Percentiles rank a stretch among this genome's conserved stretches.
These are phyloP conservation scores for Pipistrellus nathusii DNA, from an alignment of 2,797 vertebrate species.

Conservation along the genomic window DNA sequence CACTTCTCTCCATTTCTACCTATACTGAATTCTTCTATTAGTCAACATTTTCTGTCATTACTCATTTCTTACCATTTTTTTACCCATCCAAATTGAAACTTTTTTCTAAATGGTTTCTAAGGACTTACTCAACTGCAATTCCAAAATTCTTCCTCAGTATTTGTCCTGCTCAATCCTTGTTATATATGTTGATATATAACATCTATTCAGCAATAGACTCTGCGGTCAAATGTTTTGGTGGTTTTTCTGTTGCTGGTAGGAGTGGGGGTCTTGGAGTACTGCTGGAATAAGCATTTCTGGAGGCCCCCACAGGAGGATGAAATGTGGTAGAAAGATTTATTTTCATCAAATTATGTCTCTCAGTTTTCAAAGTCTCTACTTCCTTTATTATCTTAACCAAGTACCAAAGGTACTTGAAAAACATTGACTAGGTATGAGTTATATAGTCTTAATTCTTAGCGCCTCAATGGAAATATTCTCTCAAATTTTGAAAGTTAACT, in stretches of 20 bases:
- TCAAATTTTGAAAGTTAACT: conserved; percentile 12
- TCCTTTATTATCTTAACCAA: not conserved
- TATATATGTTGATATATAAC: too few relatives aligned
- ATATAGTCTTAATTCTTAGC: not conserved
- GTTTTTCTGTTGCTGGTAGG: too few relatives aligned
- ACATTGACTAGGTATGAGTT: not conserved
- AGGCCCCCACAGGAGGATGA: too few relatives aligned
- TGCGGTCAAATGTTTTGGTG: too few relatives aligned
- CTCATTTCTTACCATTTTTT: not conserved
- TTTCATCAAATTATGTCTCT: too few relatives aligned
- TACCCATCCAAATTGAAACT: not conserved
- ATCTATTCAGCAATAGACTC: too few relatives aligned
- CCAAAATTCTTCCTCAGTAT: not conserved
- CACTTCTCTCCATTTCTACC: not conserved
- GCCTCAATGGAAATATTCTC: conserved; percentile 6
- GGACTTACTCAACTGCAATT: not conserved
- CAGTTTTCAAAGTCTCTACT: not conserved
- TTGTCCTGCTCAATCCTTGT: not conserved
- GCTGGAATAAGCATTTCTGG: too few relatives aligned
- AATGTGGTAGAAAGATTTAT: too few relatives aligned
- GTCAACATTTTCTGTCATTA: too few relatives aligned
- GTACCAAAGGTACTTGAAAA: not conserved
- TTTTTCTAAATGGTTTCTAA: not conserved
- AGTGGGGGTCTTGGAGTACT: too few relatives aligned
- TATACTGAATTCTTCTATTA: not conserved